A percentile compares a stretch with the other conserved stretches of the same genome.
These are phyloP conservation scores for Danaus melanippus DNA, from an alignment of 1,140 invertebrate species.

Conservation along the genomic window DNA sequence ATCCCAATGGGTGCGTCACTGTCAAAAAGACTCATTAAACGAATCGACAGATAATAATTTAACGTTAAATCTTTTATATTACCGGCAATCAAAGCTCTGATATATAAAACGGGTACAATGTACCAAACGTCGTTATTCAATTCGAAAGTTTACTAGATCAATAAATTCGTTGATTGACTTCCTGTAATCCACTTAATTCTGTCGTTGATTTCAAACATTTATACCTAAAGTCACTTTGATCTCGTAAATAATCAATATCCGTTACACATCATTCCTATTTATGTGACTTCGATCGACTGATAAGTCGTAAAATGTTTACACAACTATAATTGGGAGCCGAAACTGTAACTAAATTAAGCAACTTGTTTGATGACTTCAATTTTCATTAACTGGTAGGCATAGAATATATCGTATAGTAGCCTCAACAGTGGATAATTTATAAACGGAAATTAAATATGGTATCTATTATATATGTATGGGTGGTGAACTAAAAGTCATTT, in stretches of 20 bases:
- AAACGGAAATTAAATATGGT: no score
- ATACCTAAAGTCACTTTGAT: conserved; percentile 16
- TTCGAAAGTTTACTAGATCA: conserved; percentile 29
- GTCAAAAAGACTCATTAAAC: no score
- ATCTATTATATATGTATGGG: no score
- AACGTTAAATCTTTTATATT: conserved; percentile 22
- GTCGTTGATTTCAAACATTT: conserved; percentile 26
- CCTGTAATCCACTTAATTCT: conserved; percentile 31
- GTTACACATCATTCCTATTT: conserved; percentile 15
- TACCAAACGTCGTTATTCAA: conserved; percentile 15
- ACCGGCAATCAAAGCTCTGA: conserved; percentile 20
- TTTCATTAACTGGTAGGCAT: no score
- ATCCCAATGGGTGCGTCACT: no score
- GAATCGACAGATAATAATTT: conserved; percentile 7
- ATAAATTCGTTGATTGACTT: conserved; percentile 41
- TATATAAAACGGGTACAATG: conserved; percentile 20
- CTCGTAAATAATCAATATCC: conserved; percentile 24
- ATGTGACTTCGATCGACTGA: conserved; percentile 12
- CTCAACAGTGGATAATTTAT: no score
- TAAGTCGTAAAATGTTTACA: conserved; percentile 22
- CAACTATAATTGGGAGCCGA: conserved; percentile 16
- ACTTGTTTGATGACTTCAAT: no score
- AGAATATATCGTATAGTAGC: no score
- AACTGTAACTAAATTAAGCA: conserved; percentile 13
- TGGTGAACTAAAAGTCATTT: no score